Base-by-base conservation (phyloP, 2,797 vertebrate species). In the Parambassis ranga region DNA sequence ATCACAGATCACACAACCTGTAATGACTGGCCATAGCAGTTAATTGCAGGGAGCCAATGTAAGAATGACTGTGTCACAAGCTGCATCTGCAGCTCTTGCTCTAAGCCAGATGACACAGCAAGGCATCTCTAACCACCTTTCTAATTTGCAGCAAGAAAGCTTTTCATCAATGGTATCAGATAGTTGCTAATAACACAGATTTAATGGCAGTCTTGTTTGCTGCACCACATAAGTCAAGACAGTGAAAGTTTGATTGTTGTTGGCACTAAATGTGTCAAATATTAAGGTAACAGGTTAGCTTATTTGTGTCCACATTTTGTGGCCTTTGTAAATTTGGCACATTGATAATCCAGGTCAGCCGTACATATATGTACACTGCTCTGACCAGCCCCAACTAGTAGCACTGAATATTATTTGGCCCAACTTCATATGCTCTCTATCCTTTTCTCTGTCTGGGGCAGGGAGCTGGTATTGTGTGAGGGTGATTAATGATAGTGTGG, bases 81-180 rank as follows among this genome's bases (percentile, higher is more conserved):
- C 41, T 36, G 35, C 58, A 32, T 33, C 56, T 57, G 68, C 73
- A 78, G 76, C 72, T 76, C 68, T 47, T 75, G 56, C 55, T 75
- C 30, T 10, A 0, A 26, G 61, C 24, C 70, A 53, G 75, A 55
- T 77, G 76, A 68, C 72, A 63, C 35, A 39, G 43, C 27, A 3
- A 44, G 61, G 44, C 69, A 77, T 58, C 72, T 86, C 58, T 71
- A 84, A 75, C 38, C 73, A 32, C 20, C 49, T 53, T 47, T 57
- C 41, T 80, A 76, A 83, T 79, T 77, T 50, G 39, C 51, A 52
- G 26, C 58, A 24, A 3, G 27, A 19, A 10, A 15, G 37, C 30
- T 24, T 61, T 26, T 11, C 26, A 10, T 43, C 15, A 7, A 14
- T 46, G 41, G 2, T 7, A 39, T 49, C 18, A 14, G 26, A 23